phyloP scores from a whole-genome alignment of 2,113 vertebrate species.

The Promerops cafer region DNA sequence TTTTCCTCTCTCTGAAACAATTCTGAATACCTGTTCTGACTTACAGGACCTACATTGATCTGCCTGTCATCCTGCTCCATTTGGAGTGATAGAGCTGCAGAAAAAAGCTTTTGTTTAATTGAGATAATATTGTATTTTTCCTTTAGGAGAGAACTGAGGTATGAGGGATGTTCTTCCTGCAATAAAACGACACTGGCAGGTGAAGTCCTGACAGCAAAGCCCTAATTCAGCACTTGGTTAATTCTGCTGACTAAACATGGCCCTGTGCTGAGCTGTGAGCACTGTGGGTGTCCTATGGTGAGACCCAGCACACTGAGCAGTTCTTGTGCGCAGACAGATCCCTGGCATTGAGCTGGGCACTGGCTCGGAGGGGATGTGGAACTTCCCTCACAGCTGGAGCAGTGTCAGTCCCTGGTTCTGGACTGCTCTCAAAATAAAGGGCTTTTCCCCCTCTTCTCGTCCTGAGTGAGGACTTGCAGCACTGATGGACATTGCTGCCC shows the following conservation, averaged over 20 bases:
- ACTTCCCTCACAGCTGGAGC: neutral
- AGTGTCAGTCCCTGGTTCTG: neutral
- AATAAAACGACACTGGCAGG: neutral
- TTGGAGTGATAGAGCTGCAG: neutral
- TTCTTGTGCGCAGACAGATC: neutral
- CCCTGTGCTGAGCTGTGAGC: neutral
- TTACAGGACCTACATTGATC: neutral
- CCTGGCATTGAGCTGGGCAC: neutral
- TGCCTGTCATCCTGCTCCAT: neutral
- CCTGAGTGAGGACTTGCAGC: neutral
- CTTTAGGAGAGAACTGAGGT: neutral
- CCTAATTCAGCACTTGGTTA: neutral
- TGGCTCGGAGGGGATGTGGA: no score
- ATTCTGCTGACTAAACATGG: neutral
- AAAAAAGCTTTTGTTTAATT: conserved; percentile 11
- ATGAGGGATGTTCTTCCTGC: neutral
- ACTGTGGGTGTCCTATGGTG: neutral
- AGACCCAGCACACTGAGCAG: neutral
- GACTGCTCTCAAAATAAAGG: neutral
- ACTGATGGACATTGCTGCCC: neutral
- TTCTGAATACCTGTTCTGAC: neutral
- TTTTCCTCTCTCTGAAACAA: neutral
- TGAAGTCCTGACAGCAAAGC: neutral
- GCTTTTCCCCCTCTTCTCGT: neutral
- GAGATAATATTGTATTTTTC: conserved; percentile 29